Percentiles rank a stretch among this genome's conserved stretches.
Evolutionary conservation across 2,888 invertebrate species (phyloP).

Genomic region (Apotomis turbidana): DNA sequence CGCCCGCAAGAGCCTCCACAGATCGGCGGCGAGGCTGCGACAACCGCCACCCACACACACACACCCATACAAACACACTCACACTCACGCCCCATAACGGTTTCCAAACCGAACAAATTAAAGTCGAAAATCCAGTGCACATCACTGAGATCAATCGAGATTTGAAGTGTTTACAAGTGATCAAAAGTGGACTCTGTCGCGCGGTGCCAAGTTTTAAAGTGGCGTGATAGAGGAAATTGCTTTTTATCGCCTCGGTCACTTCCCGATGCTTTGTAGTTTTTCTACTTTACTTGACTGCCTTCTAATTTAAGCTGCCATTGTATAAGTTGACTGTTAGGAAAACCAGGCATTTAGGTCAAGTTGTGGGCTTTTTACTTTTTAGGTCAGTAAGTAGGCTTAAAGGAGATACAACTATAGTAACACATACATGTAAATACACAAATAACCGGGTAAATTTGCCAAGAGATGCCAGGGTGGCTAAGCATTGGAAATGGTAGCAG

Average conservation of each 20-base stretch:
- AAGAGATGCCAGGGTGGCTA: neutral
- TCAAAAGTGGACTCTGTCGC: slow-evolving; percentile 22
- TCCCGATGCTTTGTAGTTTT: slow-evolving; percentile 10
- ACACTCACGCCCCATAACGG: too few species aligned
- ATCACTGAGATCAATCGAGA: slow-evolving; percentile 1
- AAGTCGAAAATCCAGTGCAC: neutral
- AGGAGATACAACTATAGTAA: too few species aligned
- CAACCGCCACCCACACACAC: slow-evolving; percentile 1
- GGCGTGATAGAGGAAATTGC: slow-evolving; percentile 17
- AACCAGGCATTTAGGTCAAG: slow-evolving; percentile 12
- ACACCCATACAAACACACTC: too few species aligned
- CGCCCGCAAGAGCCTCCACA: slow-evolving; percentile 67
- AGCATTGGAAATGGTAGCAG: neutral
- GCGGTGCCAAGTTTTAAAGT: neutral
- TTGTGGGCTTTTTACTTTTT: slow-evolving; percentile 3
- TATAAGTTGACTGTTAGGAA: neutral
- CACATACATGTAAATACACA: neutral
- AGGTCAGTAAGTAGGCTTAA: neutral
- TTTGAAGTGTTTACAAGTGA: neutral
- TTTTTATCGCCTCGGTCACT: slow-evolving; percentile 29
- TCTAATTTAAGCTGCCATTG: slow-evolving; percentile 13
- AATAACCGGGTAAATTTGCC: neutral
- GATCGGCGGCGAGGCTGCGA: slow-evolving; percentile 49
- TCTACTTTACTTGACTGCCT: slow-evolving; percentile 10
- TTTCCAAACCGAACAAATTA: neutral